Evolutionary conservation across 2,113 vertebrate species (phyloP).

Genomic region (Oreocharis arfaki): DNA sequence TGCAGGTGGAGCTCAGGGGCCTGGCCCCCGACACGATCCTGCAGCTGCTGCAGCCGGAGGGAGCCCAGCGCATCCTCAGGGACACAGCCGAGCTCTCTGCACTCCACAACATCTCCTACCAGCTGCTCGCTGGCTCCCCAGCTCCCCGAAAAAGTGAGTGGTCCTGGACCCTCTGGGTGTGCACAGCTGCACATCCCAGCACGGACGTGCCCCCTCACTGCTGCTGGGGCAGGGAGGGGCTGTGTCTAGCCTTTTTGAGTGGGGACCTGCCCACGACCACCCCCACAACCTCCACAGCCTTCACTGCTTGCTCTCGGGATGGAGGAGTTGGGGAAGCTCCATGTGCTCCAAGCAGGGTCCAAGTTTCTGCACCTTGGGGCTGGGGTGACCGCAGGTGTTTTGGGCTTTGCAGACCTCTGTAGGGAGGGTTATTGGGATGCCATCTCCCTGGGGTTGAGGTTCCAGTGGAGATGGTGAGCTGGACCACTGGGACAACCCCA

Average conservation of each 20-base stretch:
- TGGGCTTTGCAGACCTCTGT: not conserved
- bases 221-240: not conserved
- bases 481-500: rapidly evolving
- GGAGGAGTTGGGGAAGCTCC: not conserved
- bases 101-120: slow-evolving; percentile 14
- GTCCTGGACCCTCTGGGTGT: not conserved
- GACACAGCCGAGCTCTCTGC: not conserved
- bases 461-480: not conserved
- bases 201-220: not conserved
- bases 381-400: rapidly evolving
- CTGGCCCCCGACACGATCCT: rapidly evolving
- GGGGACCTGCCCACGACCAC: not conserved
- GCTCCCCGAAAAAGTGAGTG: slow-evolving; percentile 67
- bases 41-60: not conserved
- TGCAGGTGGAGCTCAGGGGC: not conserved
- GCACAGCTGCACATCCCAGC: not conserved
- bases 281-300: not conserved
- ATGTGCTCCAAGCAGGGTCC: rapidly evolving
- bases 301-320: not conserved
- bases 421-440: not conserved
- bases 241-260: not conserved
- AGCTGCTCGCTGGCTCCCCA: slow-evolving; percentile 49
- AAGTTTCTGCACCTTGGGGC: not conserved
- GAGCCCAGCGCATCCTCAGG: not conserved
- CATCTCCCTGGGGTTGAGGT: not conserved